Evolutionary conservation across 2,888 invertebrate genomes (phyloP).

Genomic region (Apantesis nais): DNA sequence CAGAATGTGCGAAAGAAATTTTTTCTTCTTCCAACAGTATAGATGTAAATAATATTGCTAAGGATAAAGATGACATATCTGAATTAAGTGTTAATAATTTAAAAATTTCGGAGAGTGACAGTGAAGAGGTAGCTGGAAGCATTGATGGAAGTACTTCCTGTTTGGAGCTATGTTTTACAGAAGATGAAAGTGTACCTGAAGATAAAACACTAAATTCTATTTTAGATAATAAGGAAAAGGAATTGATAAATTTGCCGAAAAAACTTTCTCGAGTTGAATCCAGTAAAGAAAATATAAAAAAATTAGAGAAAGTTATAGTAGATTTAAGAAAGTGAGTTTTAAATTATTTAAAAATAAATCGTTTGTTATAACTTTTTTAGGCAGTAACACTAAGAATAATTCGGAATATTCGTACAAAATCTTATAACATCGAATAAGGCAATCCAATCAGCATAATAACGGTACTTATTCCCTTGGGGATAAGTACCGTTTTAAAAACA

Average conservation of each 20-base stretch:
- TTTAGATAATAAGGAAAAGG: conserved; percentile 79
- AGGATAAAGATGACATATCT: conserved; percentile 76
- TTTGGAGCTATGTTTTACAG: conserved; percentile 80
- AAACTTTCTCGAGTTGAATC: conserved; percentile 81
- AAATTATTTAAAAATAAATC: too few relatives aligned
- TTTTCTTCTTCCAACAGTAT: conserved; percentile 79
- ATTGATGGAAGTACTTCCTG: conserved; percentile 81
- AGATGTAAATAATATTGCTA: conserved; percentile 69
- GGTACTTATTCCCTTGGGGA: background rate
- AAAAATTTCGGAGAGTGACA: conserved; percentile 81
- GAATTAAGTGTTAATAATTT: conserved; percentile 78
- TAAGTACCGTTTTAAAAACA: background rate
- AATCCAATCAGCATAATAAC: background rate
- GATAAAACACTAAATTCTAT: conserved; percentile 66
- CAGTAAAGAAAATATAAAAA: conserved; percentile 78
- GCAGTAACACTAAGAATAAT: too few relatives aligned
- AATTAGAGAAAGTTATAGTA: conserved; percentile 84
- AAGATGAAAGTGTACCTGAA: conserved; percentile 75
- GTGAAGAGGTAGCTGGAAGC: conserved; percentile 78
- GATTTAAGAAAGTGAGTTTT: conserved; percentile 87
- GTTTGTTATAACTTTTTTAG: too few relatives aligned
- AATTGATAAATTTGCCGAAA: conserved; percentile 81
- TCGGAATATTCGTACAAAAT: too few relatives aligned
- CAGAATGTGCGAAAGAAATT: conserved; percentile 83
- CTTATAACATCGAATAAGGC: too few relatives aligned